phyloP scores from a whole-genome alignment of 2,888 invertebrate genomes.

The Drosophila robusta region DNA sequence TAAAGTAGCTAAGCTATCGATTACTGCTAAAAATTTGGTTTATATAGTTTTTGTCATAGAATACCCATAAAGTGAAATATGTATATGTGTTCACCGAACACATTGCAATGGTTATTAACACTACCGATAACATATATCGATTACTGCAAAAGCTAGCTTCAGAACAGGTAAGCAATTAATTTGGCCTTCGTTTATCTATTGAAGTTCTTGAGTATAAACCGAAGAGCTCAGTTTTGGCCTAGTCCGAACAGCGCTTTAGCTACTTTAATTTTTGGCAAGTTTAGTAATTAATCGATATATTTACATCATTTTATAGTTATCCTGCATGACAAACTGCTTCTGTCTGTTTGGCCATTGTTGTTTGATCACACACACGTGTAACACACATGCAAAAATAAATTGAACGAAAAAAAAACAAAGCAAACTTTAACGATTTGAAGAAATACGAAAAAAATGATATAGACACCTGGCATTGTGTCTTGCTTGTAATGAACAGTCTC shows the following conservation, averaged over 20 bases:
- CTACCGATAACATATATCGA: neutral
- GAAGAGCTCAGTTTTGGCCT: neutral
- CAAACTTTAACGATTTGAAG: neutral
- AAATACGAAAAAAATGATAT: neutral
- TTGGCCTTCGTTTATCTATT: neutral
- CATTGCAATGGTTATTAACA: no score
- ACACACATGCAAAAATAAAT: conserved; percentile 36
- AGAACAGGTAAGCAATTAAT: neutral
- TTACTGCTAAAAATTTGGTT: neutral
- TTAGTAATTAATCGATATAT: conserved; percentile 41
- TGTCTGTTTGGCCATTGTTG: conserved; percentile 60
- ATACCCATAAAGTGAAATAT: no score
- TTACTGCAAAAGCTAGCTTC: neutral
- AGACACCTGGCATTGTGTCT: neutral
- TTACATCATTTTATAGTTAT: conserved; percentile 80
- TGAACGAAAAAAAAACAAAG: conserved; percentile 4
- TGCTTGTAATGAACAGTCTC: no score
- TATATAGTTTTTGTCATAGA: no score
- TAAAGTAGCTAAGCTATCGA: neutral
- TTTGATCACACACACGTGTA: conserved; percentile 9
- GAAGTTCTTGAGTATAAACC: no score
- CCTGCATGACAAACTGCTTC: conserved; percentile 83
- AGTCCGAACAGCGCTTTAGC: conserved; percentile 8
- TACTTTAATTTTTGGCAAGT: neutral
- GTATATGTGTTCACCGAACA: no score